Evolutionary conservation across 2,888 invertebrate species (phyloP).

Genomic region (Polia nebulosa): DNA sequence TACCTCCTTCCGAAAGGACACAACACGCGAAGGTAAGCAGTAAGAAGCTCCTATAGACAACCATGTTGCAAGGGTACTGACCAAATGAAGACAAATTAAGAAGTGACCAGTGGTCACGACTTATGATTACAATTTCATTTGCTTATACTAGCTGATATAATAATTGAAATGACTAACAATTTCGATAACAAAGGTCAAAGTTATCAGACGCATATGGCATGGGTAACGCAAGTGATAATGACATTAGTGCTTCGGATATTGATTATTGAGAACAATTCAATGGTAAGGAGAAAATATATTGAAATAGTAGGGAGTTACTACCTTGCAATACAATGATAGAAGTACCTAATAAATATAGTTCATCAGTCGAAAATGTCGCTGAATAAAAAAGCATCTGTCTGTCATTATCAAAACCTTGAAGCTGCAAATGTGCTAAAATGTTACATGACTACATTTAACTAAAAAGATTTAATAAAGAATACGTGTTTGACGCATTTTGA

Average conservation of each 20-base stretch:
- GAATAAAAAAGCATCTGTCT: slow-evolving; percentile 13
- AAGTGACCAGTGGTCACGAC: slow-evolving; percentile 31
- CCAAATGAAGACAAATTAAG: slow-evolving; percentile 20
- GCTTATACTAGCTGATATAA: slow-evolving; percentile 47
- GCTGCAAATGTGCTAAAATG: not conserved
- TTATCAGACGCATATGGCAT: slow-evolving; percentile 65
- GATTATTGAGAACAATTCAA: slow-evolving; percentile 8
- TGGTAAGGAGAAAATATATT: not conserved
- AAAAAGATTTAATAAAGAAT: not conserved
- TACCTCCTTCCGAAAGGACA: slow-evolving; percentile 51
- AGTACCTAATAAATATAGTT: slow-evolving; percentile 3
- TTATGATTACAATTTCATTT: slow-evolving; percentile 50
- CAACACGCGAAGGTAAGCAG: slow-evolving; percentile 40
- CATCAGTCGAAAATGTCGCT: not conserved
- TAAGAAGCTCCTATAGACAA: slow-evolving; percentile 32
- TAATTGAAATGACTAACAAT: slow-evolving; percentile 61
- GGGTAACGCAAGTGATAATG: slow-evolving; percentile 8
- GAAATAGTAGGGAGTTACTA: not conserved
- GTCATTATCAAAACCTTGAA: not conserved
- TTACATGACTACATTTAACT: not conserved
- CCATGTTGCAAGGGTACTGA: slow-evolving; percentile 39
- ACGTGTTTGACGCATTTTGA: not conserved
- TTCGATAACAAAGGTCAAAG: slow-evolving; percentile 74
- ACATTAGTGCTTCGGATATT: slow-evolving; percentile 20
- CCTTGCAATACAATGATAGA: not conserved